Percentiles rank a stretch among this genome's conserved stretches.
Evolutionary conservation across 2,113 vertebrate genomes (phyloP).

Genomic region (Bungarus multicinctus): DNA sequence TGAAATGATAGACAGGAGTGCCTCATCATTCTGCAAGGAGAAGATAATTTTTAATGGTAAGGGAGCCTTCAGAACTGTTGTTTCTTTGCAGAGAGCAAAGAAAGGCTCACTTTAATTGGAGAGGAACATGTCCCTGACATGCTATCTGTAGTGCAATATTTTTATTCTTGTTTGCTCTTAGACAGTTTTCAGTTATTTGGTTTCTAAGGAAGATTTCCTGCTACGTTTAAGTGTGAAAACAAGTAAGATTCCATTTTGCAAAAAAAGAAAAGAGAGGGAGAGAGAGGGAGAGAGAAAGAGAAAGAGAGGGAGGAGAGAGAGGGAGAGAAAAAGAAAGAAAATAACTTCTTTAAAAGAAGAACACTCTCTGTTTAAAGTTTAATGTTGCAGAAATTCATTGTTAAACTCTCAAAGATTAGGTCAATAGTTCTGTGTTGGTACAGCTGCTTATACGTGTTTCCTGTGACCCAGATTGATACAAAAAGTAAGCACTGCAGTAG

Average conservation of each 20-base stretch:
- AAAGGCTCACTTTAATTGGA: background rate
- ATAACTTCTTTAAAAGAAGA: conserved; percentile 27
- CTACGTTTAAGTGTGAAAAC: background rate
- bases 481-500: background rate
- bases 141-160: background rate
- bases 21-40: background rate
- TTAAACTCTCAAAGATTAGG: background rate
- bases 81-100: background rate
- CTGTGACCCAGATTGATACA: background rate
- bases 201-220: background rate
- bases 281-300: background rate
- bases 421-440: background rate
- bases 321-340: background rate
- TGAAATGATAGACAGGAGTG: background rate
- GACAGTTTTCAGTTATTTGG: background rate
- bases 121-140: background rate
- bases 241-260: background rate
- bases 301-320: background rate
- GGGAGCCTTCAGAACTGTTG: background rate
- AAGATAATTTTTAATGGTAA: background rate
- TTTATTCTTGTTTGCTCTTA: background rate
- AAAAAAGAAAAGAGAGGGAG: background rate
- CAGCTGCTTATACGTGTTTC: fast-evolving
- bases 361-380: background rate
- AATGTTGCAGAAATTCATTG: background rate